Evolutionary conservation across 2,797 vertebrate genomes (phyloP), one percentile per base, ranked within the genome.

Genomic region (Neostethus bicornis): DNA sequence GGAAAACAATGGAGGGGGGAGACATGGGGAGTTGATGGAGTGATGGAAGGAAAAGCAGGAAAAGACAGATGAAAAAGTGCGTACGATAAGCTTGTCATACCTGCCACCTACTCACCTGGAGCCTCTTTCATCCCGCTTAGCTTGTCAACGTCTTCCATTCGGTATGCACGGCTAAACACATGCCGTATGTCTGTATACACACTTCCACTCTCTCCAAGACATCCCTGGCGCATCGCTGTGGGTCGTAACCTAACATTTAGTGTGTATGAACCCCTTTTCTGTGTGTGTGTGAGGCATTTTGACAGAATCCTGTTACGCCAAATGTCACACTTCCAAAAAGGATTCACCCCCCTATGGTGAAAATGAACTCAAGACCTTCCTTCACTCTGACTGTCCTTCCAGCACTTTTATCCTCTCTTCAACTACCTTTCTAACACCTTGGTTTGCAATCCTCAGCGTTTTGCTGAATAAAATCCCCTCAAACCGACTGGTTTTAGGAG

Each of bases 281-380:
- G 25, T 54, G 53, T 35, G 51, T 23, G 38, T 41, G 26, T 45
- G 62, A 70, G 47, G 57, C 77, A 77, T 39, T 69, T 85, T 87
- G 84, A 87, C 77, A 73, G 70, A 67, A 85, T 86, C 81, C 79
- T 61, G 81, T 87, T 86, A 79, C 68, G 70, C 70, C 77, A 90
- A 90, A 92, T 91, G 88, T 91, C 90, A 90, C 81, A 74, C 80
- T 75, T 80, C 77, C 76, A 81, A 85, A 88, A 85, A 67, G 77
- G 82, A 89, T 88, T 86, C 62, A 24, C 81, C 85, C 75, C 83
- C 86, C 49, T n/a, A 13, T 4, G 0, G 81, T 72, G 84, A 82
- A 81, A 87, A 84, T 70, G 56, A 82, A 87, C 88, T 85, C 69
- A 42, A 83, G 80, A 69, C 79, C 81, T 74, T 68, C 73, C 47